Evolutionary conservation across 1,140 invertebrate species (phyloP), one percentile per base, ranked within the genome.

Genomic region (Drosophila miranda): DNA sequence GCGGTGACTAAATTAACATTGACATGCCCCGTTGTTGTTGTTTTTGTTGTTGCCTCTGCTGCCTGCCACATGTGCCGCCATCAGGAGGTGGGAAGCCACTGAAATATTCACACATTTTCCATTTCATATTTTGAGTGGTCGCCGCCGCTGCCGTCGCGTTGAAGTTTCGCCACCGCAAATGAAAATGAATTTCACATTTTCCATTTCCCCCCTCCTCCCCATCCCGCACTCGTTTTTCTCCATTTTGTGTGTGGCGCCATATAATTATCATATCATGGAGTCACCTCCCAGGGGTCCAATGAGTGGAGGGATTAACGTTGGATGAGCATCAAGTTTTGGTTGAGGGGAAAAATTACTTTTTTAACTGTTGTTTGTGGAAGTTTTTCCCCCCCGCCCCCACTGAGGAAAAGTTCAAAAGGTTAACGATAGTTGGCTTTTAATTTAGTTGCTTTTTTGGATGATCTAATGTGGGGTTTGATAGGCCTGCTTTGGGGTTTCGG

Each of bases 1-100:
- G 23, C 23, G 23, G 23, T 87, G 78, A 87, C 87, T 89, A 83
- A 89, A 89, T 89, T 89, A 83, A 87, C 87, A 87, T 89, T 89
- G 87, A 79, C 87, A 66, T 62, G 71, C 57, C 60, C 58, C 63
- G 62, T 59, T 64, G 69, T 56, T 82, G 66, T 21, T 16, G 62
- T 59, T 64, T 63, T 56, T 82, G 66, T 21, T 16, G 60, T 23
- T 68, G 70, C 58, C 30, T 38, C 48, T 38, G 38, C 50, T 62
- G 68, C 14, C 45, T 80, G 74, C 79, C 74, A 84, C 80, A 89
- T 84, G 83, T 80, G 77, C 57, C 80, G 75, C 72, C 70, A 71
- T 26, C 34, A 14, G 16, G 16, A 19, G 11, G 26, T 3, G 23
- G 23, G 4, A 23, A 30, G 49, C 55, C 55, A 68, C 48, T 83